phyloP scores from a whole-genome alignment of 2,113 vertebrate species.

The Channa maculata region DNA sequence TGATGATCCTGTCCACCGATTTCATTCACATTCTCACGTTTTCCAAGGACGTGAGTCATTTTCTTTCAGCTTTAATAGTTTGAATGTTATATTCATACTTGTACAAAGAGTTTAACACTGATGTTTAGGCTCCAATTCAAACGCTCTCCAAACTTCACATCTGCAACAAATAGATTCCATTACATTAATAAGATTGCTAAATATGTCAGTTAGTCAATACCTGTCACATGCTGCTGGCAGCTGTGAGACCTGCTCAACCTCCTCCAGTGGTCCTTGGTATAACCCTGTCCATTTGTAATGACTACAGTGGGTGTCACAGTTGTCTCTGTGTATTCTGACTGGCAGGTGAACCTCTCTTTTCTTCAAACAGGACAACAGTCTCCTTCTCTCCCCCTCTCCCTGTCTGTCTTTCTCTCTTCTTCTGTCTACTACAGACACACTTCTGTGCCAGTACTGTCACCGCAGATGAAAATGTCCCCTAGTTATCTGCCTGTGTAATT shows the following conservation, averaged over 20 bases:
- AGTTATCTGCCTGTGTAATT: slow-evolving; percentile 87
- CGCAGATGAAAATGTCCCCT: slow-evolving; percentile 82
- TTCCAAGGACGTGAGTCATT: slow-evolving; percentile 74
- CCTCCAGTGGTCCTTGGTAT: slow-evolving; percentile 53
- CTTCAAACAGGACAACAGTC: slow-evolving; percentile 69
- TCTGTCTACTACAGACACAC: slow-evolving; percentile 73
- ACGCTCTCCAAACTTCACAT: neutral
- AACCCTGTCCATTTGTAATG: slow-evolving; percentile 65
- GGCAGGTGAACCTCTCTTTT: slow-evolving; percentile 75
- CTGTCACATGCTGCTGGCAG: slow-evolving; percentile 59
- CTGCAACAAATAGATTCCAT: slow-evolving; percentile 45
- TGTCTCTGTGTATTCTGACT: slow-evolving; percentile 58
- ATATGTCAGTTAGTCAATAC: slow-evolving; percentile 66
- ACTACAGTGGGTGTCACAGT: slow-evolving; percentile 56
- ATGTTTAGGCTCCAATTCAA: slow-evolving; percentile 19
- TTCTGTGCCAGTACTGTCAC: slow-evolving; percentile 78
- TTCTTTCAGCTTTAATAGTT: slow-evolving; percentile 43
- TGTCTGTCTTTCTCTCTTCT: slow-evolving; percentile 44
- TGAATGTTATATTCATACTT: slow-evolving; percentile 6
- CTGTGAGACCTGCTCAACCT: slow-evolving; percentile 40
- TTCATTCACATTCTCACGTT: slow-evolving; percentile 71
- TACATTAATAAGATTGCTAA: slow-evolving; percentile 33
- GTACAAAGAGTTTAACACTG: slow-evolving; percentile 26
- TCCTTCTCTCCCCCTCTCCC: slow-evolving; percentile 29
- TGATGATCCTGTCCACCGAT: slow-evolving; percentile 65